A percentile compares a stretch with the other conserved stretches of the same genome.
Conservation (phyloP, 2,888 invertebrate genomes). For the Anoplius nigerrimus region DNA sequence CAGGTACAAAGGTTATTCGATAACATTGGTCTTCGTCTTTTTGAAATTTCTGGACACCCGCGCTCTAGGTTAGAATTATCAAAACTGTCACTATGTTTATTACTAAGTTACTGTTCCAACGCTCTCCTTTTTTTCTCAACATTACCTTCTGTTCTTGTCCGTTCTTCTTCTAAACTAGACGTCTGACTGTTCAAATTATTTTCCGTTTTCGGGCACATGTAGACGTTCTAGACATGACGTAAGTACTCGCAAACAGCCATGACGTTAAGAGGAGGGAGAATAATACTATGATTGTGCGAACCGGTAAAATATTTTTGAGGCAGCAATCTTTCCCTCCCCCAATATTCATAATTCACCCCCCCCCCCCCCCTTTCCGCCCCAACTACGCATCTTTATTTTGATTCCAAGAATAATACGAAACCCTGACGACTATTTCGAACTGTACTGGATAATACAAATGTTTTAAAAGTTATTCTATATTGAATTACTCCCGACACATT, state of each 20-base stretch:
- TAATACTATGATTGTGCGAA: conserved; percentile 40
- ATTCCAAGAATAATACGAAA: conserved; percentile 44
- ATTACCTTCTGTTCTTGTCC: conserved; percentile 3
- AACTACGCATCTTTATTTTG: conserved; percentile 21
- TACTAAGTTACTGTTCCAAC: no score
- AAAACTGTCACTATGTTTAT: no score
- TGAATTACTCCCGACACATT: no score
- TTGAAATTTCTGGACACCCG: no score
- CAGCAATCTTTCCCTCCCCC: background rate
- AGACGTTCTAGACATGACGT: conserved; percentile 48
- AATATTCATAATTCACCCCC: background rate
- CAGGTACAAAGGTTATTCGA: no score
- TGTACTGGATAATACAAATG: background rate
- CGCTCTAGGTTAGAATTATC: no score
- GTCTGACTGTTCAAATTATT: background rate
- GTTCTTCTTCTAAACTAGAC: background rate
- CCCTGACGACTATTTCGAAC: conserved; percentile 19
- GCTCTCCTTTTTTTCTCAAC: background rate
- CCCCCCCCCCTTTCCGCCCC: background rate
- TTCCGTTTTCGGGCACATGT: conserved; percentile 25
- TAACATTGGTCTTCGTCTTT: no score
- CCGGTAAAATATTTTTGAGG: background rate
- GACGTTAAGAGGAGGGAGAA: conserved; percentile 52
- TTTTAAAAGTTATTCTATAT: no score
- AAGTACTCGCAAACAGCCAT: conserved; percentile 55